Base-by-base conservation (phyloP, 2,113 vertebrate genomes). In the Gorilla gorilla region DNA sequence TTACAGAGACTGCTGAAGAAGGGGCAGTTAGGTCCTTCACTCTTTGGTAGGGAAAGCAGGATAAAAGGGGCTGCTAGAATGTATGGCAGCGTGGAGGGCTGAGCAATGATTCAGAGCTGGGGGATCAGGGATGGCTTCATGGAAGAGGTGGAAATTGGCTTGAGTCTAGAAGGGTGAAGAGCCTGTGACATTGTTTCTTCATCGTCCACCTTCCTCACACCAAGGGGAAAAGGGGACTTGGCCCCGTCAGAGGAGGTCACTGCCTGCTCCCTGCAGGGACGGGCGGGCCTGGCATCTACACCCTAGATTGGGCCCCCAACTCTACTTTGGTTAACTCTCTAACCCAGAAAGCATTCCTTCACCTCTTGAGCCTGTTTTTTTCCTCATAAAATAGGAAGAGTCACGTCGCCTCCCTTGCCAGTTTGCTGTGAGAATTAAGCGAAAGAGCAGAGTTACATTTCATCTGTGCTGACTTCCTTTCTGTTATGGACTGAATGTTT, bases 11-110 rank as follows among this genome's bases (percentile, higher is more conserved):
- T 1, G 0, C 76, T 22, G 30, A 43, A 22, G n/a, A 20, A 32
- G 22, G 14, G 64, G 35, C 17, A 4, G 40, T 52, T 43, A 1
- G 30, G 23, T n/a, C 22, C 5, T n/a, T 43, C 7, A n/a, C 43
- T 85, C 48, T 40, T 55, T 38, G 45, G 17, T 6, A 8, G 25
- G 22, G 78, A 70, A 83, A 55, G n/a, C 25, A 22, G 43, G 18
- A 3, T 4, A 64, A 27, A 22, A 7, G 43, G 8, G 45, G 45
- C 57, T 30, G 30, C 6, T 38, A 6, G 0, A 2, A 25, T 30
- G 43, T 14, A 25, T 17, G 9, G n/a, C 43, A 27, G 23, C 5
- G 8, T 17, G 22, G 45, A 20, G 2, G 23, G 8, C 10, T 0
- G 0, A 89, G 30, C 45, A 17, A 43, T 8, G 6, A 38, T 45